Conservation (phyloP, 2,113 vertebrate genomes). For the Sorex araneus region DNA sequence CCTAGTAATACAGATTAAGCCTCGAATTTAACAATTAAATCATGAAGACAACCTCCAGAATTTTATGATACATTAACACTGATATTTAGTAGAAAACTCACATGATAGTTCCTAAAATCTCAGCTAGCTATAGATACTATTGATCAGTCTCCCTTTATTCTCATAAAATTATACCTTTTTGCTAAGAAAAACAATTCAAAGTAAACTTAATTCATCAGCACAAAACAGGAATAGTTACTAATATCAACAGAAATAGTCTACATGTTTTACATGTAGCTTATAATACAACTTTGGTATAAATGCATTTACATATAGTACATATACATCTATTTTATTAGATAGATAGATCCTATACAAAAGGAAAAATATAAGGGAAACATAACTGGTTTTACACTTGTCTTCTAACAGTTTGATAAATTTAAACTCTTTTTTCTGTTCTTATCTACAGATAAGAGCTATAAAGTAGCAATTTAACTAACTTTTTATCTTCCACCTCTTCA, state of each 20-base stretch:
- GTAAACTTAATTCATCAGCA: background rate
- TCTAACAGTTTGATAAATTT: background rate
- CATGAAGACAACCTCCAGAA: background rate
- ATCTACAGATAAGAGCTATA: background rate
- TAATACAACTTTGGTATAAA: background rate
- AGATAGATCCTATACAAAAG: background rate
- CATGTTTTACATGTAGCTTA: background rate
- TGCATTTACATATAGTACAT: background rate
- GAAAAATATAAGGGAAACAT: background rate
- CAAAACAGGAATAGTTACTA: background rate
- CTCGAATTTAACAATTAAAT: too few relatives aligned
- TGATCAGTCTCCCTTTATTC: background rate
- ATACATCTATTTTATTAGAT: background rate
- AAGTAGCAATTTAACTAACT: background rate
- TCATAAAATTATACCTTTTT: background rate
- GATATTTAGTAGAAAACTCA: background rate
- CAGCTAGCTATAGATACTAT: background rate
- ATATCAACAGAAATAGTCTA: slow-evolving; percentile 1
- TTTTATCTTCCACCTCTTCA: slow-evolving; percentile 18
- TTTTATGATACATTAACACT: background rate
- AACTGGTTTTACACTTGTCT: background rate
- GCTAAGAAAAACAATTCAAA: background rate
- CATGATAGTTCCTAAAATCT: background rate
- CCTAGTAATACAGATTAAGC: too few relatives aligned
- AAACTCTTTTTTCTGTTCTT: background rate